Evolutionary conservation across 2,888 invertebrate species (phyloP).

Genomic region (Amphimallon solstitiale): DNA sequence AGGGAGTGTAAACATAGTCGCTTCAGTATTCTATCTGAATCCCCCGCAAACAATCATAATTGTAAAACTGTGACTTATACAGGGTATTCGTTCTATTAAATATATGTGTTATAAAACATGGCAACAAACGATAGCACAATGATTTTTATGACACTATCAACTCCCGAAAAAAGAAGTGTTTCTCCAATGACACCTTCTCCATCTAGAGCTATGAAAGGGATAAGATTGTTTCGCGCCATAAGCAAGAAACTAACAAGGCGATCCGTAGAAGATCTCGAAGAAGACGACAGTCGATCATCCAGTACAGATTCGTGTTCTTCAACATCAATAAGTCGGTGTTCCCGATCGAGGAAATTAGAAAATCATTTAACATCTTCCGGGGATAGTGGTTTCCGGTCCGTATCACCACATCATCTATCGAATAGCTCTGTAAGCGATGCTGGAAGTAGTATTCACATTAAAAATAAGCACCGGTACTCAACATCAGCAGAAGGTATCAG

Average conservation of each 20-base stretch:
- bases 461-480: conserved; percentile 60
- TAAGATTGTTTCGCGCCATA: conserved; percentile 74
- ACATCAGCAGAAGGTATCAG: conserved; percentile 72
- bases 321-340: conserved; percentile 56
- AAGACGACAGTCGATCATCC: conserved; percentile 64
- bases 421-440: conserved; percentile 71
- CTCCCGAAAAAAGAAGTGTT: conserved; percentile 56
- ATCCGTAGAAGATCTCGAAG: conserved; percentile 63
- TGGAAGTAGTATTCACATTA: conserved; percentile 69
- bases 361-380: conserved; percentile 48
- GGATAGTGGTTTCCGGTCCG: conserved; percentile 56
- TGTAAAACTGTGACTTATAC: conserved; percentile 1
- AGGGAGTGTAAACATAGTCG: conserved; percentile 50
- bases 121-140: conserved; percentile 49
- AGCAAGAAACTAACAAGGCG: conserved; percentile 71
- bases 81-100: background rate
- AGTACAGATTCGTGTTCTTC: conserved; percentile 63
- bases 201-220: conserved; percentile 68
- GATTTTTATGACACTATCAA: conserved; percentile 51
- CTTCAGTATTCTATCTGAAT: conserved; percentile 45
- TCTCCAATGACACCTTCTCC: conserved; percentile 67
- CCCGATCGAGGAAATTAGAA: conserved; percentile 50
- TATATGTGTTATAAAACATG: conserved; percentile 15
- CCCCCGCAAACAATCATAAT: conserved; percentile 30
- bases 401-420: conserved; percentile 65